Percentiles rank a stretch among this genome's conserved stretches.
Evolutionary conservation across 2,797 vertebrate species (phyloP).

Genomic region (Oryzias dopingdopingensis): DNA sequence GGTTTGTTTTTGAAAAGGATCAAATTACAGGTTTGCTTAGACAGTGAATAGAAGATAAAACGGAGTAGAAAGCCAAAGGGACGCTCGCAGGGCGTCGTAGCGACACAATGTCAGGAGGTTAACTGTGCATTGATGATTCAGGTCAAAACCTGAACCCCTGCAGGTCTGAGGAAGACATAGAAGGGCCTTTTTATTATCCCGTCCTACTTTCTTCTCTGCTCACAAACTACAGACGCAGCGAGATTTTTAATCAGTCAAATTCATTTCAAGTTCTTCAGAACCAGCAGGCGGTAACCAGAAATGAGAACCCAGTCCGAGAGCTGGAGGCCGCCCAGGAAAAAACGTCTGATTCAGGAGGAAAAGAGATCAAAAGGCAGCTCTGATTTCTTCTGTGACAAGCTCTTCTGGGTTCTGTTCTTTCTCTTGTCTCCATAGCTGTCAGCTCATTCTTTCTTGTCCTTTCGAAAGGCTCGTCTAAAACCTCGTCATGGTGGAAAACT

Average conservation of each 20-base stretch:
- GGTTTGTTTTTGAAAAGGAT: too few species aligned
- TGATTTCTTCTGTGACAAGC: conserved; percentile 44
- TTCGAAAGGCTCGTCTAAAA: conserved; percentile 32
- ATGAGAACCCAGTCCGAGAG: background rate
- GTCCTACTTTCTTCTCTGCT: too few species aligned
- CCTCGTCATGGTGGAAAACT: conserved; percentile 20
- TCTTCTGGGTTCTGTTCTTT: conserved; percentile 17
- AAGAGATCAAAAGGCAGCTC: conserved; percentile 1
- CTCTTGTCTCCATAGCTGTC: conserved; percentile 28
- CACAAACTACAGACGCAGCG: too few species aligned
- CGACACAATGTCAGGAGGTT: too few species aligned
- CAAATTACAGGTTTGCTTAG: too few species aligned
- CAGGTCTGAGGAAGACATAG: too few species aligned
- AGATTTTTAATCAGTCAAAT: too few species aligned
- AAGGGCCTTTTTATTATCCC: too few species aligned
- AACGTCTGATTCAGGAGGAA: conserved; percentile 4
- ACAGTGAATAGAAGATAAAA: too few species aligned
- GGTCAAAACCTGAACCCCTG: background rate
- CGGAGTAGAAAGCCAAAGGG: background rate
- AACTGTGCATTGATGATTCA: background rate
- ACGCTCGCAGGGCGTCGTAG: background rate
- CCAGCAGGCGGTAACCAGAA: too few species aligned
- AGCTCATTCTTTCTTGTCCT: conserved; percentile 15
- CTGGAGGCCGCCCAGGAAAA: background rate
- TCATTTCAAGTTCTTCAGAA: too few species aligned